Percentiles rank a stretch among this genome's conserved stretches.
Evolutionary conservation across 2,888 invertebrate genomes (phyloP).

Genomic region (Itoplectis maculator): DNA sequence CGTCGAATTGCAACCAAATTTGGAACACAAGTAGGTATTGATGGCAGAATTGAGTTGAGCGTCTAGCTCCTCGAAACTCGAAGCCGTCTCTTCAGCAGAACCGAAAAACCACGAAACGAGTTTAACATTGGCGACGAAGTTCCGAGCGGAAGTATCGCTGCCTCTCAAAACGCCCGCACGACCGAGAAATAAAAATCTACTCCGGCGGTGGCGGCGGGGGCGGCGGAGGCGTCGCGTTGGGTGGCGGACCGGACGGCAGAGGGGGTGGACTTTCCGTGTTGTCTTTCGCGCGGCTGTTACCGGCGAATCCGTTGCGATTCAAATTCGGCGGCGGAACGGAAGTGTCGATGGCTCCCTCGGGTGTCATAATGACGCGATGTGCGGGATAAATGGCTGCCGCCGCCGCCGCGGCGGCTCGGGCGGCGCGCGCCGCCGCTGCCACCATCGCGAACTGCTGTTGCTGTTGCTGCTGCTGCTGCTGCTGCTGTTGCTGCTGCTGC

Average conservation of each 20-base stretch:
- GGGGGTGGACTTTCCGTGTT: conserved; percentile 82
- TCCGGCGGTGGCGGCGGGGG: conserved; percentile 85
- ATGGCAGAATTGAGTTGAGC: too few relatives aligned
- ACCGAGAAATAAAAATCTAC: conserved; percentile 61
- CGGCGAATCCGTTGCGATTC: conserved; percentile 36
- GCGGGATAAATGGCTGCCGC: conserved; percentile 75
- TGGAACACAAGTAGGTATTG: too few relatives aligned
- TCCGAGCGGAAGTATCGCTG: too few relatives aligned
- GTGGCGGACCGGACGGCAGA: conserved; percentile 87
- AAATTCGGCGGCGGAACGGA: conserved; percentile 81
- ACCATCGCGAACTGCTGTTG: conserved; percentile 71
- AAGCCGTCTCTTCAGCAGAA: too few relatives aligned
- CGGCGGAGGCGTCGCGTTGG: conserved; percentile 88
- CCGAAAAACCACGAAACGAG: too few relatives aligned
- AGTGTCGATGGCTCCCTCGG: conserved; percentile 80
- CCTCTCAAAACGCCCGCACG: too few relatives aligned
- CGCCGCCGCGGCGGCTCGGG: conserved; percentile 41
- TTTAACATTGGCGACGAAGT: too few relatives aligned
- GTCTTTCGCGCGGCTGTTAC: neutral
- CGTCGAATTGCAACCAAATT: too few relatives aligned
- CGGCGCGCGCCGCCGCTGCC: conserved; percentile 39
- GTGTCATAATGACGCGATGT: conserved; percentile 78
- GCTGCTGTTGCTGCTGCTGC: conserved; percentile 72
- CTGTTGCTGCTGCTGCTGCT: conserved; percentile 74
- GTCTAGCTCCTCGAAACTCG: too few relatives aligned